phyloP scores from a whole-genome alignment of 2,888 invertebrate genomes.

The Congeria kusceri region DNA sequence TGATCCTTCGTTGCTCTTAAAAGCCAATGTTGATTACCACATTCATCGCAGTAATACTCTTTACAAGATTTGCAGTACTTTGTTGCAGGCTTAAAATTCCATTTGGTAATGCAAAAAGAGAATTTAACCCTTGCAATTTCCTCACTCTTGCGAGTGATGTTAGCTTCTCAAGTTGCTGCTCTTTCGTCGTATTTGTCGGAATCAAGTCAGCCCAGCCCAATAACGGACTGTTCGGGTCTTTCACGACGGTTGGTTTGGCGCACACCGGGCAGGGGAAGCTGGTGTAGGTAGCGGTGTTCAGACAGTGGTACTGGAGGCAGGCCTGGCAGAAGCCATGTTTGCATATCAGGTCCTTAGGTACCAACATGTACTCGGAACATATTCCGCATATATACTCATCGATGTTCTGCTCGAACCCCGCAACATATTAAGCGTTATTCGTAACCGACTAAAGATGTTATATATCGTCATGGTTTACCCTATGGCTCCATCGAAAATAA shows the following conservation, averaged over 20 bases:
- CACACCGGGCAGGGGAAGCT: constrained; percentile 48
- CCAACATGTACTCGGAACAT: constrained; percentile 32
- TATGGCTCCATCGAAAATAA: too few relatives aligned
- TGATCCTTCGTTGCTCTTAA: constrained; percentile 47
- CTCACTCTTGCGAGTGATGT: constrained; percentile 10
- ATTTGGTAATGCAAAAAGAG: constrained; percentile 39
- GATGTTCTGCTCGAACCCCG: too few relatives aligned
- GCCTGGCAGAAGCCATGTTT: constrained; percentile 41
- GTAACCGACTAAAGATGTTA: too few relatives aligned
- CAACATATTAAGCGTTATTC: too few relatives aligned
- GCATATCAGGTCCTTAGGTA: constrained; percentile 54
- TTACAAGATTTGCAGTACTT: constrained; percentile 59
- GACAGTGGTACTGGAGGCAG: constrained; percentile 46
- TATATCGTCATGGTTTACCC: too few relatives aligned
- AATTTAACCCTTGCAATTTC: constrained; percentile 16
- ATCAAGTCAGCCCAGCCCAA: constrained; percentile 42
- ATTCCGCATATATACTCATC: constrained; percentile 2
- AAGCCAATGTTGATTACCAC: constrained; percentile 61
- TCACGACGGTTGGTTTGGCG: constrained; percentile 1
- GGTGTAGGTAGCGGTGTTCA: constrained; percentile 22
- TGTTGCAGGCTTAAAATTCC: constrained; percentile 25
- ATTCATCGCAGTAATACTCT: constrained; percentile 60
- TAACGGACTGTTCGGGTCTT: constrained; percentile 33
- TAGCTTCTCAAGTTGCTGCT: constrained; percentile 40
- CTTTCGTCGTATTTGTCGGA: constrained; percentile 29